These are phyloP conservation scores for Bombylius discolor DNA, from an alignment of 2,888 invertebrate genomes.

Conservation along the genomic window DNA sequence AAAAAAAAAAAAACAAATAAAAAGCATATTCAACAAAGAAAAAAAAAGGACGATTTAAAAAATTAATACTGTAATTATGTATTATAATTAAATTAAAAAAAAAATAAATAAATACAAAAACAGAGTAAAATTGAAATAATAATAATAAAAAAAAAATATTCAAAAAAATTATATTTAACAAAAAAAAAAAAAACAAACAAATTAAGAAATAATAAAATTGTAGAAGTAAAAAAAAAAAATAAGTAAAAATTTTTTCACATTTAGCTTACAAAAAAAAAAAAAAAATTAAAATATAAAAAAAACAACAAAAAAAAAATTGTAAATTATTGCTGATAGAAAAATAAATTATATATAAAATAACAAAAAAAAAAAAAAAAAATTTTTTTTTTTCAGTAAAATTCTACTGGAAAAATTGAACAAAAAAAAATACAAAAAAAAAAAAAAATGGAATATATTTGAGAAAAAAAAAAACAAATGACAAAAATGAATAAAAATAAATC, in stretches of 20 bases:
- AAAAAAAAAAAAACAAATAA: no score
- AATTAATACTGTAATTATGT: not conserved
- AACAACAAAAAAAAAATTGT: not conserved
- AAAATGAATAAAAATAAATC: no score
- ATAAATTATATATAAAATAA: no score
- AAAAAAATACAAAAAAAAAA: no score
- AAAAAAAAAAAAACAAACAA: slow-evolving; percentile 1
- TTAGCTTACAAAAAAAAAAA: slow-evolving; percentile 3
- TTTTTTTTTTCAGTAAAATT: no score
- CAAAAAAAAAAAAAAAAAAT: no score
- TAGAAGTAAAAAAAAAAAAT: not conserved
- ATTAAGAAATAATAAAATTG: not conserved
- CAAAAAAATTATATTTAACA: slow-evolving; percentile 2
- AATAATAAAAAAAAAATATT: not conserved
- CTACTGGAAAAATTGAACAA: no score
- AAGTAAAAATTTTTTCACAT: slow-evolving; percentile 7
- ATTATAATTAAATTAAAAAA: not conserved
- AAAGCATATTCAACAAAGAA: no score
- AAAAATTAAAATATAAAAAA: not conserved
- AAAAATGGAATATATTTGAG: no score
- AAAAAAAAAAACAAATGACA: no score
- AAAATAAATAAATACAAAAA: not conserved
- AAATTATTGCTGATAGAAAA: no score
- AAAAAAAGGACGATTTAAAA: no score
- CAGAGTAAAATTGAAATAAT: not conserved